phyloP scores from a whole-genome alignment of 1,140 invertebrate species.

The Dendrolimus kikuchii region DNA sequence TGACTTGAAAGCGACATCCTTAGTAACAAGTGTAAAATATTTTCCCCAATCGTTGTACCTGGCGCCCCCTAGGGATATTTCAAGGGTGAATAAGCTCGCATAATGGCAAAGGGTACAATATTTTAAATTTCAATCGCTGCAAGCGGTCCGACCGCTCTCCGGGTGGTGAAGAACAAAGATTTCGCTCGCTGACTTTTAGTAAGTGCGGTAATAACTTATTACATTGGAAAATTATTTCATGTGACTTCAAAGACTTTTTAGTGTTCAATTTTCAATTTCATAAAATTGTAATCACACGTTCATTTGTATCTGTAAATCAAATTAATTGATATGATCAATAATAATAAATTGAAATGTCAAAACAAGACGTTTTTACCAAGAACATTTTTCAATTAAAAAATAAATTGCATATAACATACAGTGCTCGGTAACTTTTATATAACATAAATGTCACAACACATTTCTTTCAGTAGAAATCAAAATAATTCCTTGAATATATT shows the following conservation, averaged over 20 bases:
- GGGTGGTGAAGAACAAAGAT: slow-evolving; percentile 60
- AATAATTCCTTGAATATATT: too few species aligned
- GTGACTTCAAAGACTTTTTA: slow-evolving; percentile 2
- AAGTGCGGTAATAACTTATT: slow-evolving; percentile 61
- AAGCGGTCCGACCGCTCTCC: slow-evolving; percentile 50
- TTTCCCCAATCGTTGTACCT: slow-evolving; percentile 71
- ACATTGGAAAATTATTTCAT: slow-evolving; percentile 19
- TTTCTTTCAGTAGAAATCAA: too few species aligned
- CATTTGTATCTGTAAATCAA: too few species aligned
- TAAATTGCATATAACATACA: too few species aligned
- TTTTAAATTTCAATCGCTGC: slow-evolving; percentile 73
- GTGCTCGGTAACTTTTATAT: too few species aligned
- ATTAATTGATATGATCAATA: too few species aligned
- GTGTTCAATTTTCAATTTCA: not conserved
- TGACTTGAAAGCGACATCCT: slow-evolving; percentile 63
- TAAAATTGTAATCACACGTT: not conserved
- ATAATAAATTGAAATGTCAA: too few species aligned
- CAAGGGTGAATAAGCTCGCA: slow-evolving; percentile 73
- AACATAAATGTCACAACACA: too few species aligned
- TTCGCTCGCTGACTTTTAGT: slow-evolving; percentile 58
- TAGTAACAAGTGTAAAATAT: slow-evolving; percentile 72
- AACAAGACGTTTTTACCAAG: too few species aligned
- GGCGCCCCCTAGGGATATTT: slow-evolving; percentile 71
- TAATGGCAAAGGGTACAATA: slow-evolving; percentile 73
- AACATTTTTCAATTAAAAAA: too few species aligned